Evolutionary conservation across 2,797 vertebrate species (phyloP).

Genomic region (Uromys caudimaculatus): DNA sequence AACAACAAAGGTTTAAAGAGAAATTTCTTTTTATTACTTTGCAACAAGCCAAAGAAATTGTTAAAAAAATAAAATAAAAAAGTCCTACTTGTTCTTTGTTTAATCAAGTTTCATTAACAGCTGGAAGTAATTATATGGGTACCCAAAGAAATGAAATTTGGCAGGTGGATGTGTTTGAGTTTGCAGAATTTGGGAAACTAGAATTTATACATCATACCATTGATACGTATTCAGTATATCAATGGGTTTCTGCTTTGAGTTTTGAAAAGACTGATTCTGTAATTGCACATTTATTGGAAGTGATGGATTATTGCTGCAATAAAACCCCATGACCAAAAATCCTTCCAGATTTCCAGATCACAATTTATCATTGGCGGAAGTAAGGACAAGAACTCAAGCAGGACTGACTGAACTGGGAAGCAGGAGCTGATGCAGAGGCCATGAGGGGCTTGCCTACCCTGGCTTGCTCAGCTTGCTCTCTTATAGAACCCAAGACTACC

Average conservation of each 20-base stretch:
- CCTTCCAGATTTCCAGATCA: neutral
- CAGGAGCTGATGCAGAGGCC: neutral
- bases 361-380: neutral
- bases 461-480: neutral
- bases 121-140: neutral
- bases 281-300: neutral
- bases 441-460: neutral
- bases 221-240: no score
- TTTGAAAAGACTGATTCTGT: neutral
- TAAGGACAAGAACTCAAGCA: neutral
- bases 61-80: neutral
- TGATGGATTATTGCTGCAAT: neutral
- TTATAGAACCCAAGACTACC: neutral
- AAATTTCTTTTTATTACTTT: neutral
- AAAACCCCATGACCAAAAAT: neutral
- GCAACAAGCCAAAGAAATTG: neutral
- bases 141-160: neutral
- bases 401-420: neutral
- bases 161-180: neutral
- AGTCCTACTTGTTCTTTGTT: neutral
- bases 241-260: no score
- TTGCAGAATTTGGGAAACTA: no score
- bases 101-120: neutral
- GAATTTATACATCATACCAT: no score
- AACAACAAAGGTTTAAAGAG: neutral